Conservation (phyloP, 2,797 vertebrate species). For the Sebastes aleutianus region DNA sequence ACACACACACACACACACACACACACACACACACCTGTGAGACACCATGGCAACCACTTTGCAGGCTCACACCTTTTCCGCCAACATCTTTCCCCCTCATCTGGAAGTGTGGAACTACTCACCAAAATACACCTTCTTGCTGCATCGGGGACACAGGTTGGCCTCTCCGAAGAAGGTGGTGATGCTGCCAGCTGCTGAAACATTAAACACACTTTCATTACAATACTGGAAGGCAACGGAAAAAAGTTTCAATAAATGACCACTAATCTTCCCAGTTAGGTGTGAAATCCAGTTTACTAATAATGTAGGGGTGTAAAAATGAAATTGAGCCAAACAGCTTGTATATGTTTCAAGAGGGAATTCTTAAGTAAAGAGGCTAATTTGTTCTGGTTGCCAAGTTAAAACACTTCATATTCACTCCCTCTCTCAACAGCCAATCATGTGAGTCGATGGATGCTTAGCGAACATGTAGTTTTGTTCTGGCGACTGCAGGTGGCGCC, state of each 20-base stretch:
- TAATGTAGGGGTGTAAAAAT: background rate
- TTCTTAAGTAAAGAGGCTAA: background rate
- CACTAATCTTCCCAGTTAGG: background rate
- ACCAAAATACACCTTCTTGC: conserved; percentile 98
- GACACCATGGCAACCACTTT: conserved; percentile 7
- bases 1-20: too few relatives aligned
- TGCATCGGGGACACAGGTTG: conserved; percentile 93
- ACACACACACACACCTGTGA: background rate
- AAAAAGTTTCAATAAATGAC: background rate
- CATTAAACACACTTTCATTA: conserved; percentile 5
- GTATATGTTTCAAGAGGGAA: conserved; percentile 10
- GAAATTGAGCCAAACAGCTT: background rate
- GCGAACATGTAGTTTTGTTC: background rate
- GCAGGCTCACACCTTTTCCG: conserved; percentile 11
- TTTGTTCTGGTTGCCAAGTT: conserved; percentile 9
- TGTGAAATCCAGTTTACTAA: background rate
- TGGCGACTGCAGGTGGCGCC: conserved; percentile 18
- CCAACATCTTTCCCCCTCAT: background rate
- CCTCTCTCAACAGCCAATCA: background rate
- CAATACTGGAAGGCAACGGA: background rate
- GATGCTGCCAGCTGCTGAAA: conserved; percentile 87
- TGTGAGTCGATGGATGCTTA: background rate
- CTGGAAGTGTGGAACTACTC: conserved; percentile 56
- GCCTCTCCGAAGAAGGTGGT: conserved; percentile 97
- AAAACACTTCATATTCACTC: conserved; percentile 26